Base-by-base conservation (phyloP, 2,113 vertebrate genomes). In the Malurus elegans region DNA sequence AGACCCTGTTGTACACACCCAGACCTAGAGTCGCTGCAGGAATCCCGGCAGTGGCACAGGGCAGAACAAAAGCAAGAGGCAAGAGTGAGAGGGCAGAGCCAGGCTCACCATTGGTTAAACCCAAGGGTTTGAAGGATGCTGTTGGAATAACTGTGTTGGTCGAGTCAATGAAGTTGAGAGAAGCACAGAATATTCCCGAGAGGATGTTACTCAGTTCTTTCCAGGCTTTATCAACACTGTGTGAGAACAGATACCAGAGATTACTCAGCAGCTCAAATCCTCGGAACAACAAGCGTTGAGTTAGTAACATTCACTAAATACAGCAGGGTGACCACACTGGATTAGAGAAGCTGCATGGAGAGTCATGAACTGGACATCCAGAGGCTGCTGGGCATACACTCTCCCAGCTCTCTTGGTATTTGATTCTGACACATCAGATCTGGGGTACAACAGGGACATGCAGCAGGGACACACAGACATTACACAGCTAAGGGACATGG, bases 91-190 rank as follows among this genome's bases (percentile, higher is more conserved):
- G 28, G 18, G 18, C 31, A 84, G 67, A 65, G 61, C 14, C 1
- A 5, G 25, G 64, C 96, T 96, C 97, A 99, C 99, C 99, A 7
- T 99, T 99, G 78, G 98, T 98, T 86, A 99, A 93, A 21, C 99
- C 99, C 91, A 99, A 96, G 5, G 99, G 99, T 96, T 99, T 99
- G 98, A 99, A 99, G 91, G 99, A 99, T 8, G 99, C 99, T 4
- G 98, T 99, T 65, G 99, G 99, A 87, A 98, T 98, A 58, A 99
- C 98, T 0, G 99, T 99, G 98, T 99, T 99, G 96, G 99, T 99
- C 4, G 98, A 99, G 95, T 99, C 99, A 67, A 99, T 99, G 97
- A 99, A 99, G 97, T 99, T 99, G 79, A 99, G 98, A 38, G 99
- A 99, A 54, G 99, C 99, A 64, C 99, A 99, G 97, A 99, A 99